Conservation (phyloP, 53 echinoderm and acorn worm species). For the Paracentrotus lividus region DNA sequence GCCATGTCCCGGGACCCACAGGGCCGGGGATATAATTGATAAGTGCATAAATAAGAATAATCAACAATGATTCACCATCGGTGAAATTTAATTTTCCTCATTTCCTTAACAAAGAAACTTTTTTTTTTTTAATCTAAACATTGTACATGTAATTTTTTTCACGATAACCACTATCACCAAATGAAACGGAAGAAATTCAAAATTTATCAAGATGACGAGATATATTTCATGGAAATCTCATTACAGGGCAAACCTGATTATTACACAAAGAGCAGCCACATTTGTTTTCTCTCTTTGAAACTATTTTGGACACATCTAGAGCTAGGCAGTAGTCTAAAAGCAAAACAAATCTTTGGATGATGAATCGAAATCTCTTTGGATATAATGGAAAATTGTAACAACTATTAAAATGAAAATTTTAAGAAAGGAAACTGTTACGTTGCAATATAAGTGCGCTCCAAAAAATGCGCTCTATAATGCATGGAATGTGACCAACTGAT, state of each 20-base stretch:
- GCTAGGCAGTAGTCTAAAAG: neutral
- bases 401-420: neutral
- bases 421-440: neutral
- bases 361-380: neutral
- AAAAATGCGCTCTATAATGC: neutral
- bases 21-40: no score
- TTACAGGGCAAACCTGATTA: no score
- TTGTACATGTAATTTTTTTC: no score
- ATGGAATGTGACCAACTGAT: constrained; percentile 24
- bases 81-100: no score
- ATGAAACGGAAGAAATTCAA: neutral
- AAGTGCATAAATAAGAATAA: no score
- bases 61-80: no score
- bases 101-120: no score
- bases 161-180: neutral
- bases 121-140: no score
- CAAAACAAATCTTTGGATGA: neutral
- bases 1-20: no score
- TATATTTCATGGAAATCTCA: neutral
- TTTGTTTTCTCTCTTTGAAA: neutral
- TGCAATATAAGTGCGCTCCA: neutral
- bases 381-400: neutral
- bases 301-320: neutral
- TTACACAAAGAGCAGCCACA: neutral
- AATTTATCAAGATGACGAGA: neutral